Evolutionary conservation across 2,113 vertebrate species (phyloP), one percentile per base, ranked within the genome.

Genomic region (Gasterosteus aculeatus): DNA sequence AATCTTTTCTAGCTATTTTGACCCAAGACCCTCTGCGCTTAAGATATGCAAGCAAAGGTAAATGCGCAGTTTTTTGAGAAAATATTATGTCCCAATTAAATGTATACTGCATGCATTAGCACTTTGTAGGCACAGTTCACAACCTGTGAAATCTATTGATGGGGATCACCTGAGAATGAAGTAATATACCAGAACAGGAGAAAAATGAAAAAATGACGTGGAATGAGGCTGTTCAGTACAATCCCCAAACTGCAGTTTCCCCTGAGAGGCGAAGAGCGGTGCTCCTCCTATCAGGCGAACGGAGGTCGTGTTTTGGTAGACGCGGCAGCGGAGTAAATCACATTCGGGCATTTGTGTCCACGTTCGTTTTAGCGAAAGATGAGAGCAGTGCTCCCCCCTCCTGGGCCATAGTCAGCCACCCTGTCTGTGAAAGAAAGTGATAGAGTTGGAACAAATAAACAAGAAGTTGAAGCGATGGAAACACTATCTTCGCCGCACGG

Each of bases 321-420:
- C 49, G 59, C 59, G 69, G 29, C 60, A 29, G 7, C 31, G 53
- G 60, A 38, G 76, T 72, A 75, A 83, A 83, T 84, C 59, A 71
- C 60, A 73, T 78, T 14, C 56, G 58, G 63, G 12, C 41, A 14
- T 80, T 60, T 79, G 57, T 75, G n/a, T 33, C 29, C 63, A 73
- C 16, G 8, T 70, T 63, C 18, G 38, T 59, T 26, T 74, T 26
- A 11, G 12, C 0, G 5, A 26, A 53, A 42, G 59, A 53, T 3
- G 0, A 51, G 7, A 54, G 63, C 7, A 39, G 14, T 18, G 1
- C 14, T 4, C 26, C 7, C 5, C 12, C 6, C 44, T 65, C 26
- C 11, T 82, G 60, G 71, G 35, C 19, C 69, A 5, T 38, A 26
- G 76, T 80, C 70, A 69, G 72, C 44, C 69, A 16, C 29, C 44